A percentile compares a stretch with the other conserved stretches of the same genome.
Evolutionary conservation across 2,797 vertebrate genomes (phyloP).

Genomic region (Mormyrops attenuatus): DNA sequence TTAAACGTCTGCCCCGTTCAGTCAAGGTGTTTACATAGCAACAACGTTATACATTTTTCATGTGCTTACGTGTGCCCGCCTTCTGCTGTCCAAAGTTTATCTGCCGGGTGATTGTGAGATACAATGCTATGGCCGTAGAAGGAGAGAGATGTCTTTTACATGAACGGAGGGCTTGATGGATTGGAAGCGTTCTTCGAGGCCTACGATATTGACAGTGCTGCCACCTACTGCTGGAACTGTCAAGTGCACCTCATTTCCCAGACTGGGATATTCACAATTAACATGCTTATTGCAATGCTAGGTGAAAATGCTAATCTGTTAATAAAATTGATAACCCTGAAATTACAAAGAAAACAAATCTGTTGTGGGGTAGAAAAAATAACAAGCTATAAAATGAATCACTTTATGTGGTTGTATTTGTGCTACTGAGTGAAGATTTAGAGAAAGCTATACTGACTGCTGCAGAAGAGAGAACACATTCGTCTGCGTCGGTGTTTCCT

Average conservation of each 20-base stretch:
- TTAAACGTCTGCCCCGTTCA: not conserved
- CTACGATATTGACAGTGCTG: not conserved
- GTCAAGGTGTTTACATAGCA: not conserved
- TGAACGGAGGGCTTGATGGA: conserved; percentile 2
- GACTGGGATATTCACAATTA: not conserved
- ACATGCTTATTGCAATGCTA: not conserved
- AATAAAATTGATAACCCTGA: not conserved
- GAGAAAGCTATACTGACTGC: not conserved
- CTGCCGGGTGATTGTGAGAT: conserved; percentile 1
- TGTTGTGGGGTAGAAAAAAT: not conserved
- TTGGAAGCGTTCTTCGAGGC: not conserved
- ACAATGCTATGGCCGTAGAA: conserved; percentile 4
- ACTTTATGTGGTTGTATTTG: not conserved
- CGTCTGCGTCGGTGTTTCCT: not conserved
- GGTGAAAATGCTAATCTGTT: not conserved
- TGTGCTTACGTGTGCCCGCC: not conserved
- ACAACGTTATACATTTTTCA: not conserved
- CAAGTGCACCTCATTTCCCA: not conserved
- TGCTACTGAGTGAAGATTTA: not conserved
- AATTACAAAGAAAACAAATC: not conserved
- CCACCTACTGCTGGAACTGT: not conserved
- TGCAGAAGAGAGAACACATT: not conserved
- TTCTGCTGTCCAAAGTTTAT: conserved; percentile 2
- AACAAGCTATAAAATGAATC: not conserved
- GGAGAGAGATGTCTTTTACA: not conserved